Evolutionary conservation across 2,797 vertebrate genomes (phyloP), one percentile per base, ranked within the genome.

Genomic region (Coracias cyanogaster): DNA sequence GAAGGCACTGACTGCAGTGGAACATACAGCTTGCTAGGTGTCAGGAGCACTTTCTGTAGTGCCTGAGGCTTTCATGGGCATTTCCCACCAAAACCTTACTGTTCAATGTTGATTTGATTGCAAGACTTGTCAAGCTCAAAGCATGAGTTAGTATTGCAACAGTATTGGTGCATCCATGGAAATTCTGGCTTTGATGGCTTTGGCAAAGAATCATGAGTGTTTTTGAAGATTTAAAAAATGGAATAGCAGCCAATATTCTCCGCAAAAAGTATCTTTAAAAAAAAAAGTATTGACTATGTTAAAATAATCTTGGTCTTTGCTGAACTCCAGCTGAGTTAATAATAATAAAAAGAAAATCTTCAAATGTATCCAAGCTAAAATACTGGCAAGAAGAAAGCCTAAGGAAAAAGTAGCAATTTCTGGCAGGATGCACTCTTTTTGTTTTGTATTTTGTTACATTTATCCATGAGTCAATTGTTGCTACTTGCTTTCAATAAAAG

Each of bases 161-260:
- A 45, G 25, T 25, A 48, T 25, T 54, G 66, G 72, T 86, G 45
- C 22, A 46, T 49, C 51, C 4, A 3, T 70, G 39, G 85, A 86
- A 93, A 74, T 89, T 82, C 37, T 87, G 64, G 20, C 79, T 87
- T n/a, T 3, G 0, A n/a, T 70, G n/a, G 26, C 39, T 92, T 82
- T 88, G 83, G 60, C 85, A 83, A 73, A 91, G 49, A 78, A 20
- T 70, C 52, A 15, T 6, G 65, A 67, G 37, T 54, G 55, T 5
- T 49, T 94, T 48, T 83, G 31, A 90, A 66, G 70, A 74, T 82
- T 72, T 92, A 21, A 49, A 88, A 95, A 94, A 89, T 49, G 43
- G 41, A 90, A 90, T 89, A 79, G 43, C 37, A 84, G 12, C 92
- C 3, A 3, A 84, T 96, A 89, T 94, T 94, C 35, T 85, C 35